Conservation (phyloP, 2,113 vertebrate genomes). For the Orthochromis indermauri region DNA sequence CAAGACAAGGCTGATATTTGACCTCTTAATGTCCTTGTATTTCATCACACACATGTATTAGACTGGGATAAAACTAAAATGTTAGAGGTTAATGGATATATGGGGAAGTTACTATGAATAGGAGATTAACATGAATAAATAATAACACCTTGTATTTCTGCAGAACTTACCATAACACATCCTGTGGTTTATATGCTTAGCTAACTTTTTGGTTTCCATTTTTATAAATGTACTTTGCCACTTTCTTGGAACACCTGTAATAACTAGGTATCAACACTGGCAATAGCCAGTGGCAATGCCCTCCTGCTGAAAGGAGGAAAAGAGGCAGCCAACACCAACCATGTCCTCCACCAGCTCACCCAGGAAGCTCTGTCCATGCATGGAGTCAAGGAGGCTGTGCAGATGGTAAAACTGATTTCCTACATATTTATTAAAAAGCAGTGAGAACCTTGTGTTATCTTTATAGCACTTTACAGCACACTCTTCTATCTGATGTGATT, state of each 20-base stretch:
- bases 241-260: not conserved
- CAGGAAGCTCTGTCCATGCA: slow-evolving; percentile 88
- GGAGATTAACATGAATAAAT: not conserved
- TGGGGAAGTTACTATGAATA: not conserved
- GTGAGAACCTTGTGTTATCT: not conserved
- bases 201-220: not conserved
- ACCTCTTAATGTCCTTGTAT: not conserved
- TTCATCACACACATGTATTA: not conserved
- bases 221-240: not conserved
- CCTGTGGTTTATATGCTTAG: not conserved
- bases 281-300: slow-evolving; percentile 92
- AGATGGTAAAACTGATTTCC: slow-evolving; percentile 75
- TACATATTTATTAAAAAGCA: not conserved
- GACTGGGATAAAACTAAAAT: not conserved
- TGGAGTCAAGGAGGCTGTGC: slow-evolving; percentile 82
- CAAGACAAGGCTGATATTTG: not conserved
- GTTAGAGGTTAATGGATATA: not conserved
- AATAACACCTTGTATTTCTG: not conserved
- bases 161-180: not conserved
- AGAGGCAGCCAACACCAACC: slow-evolving; percentile 86
- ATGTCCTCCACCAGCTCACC: slow-evolving; percentile 82
- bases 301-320: slow-evolving; percentile 91
- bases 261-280: slow-evolving; percentile 85
- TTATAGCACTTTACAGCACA: not conserved
- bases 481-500: not conserved